Evolutionary conservation across 2,797 vertebrate species (phyloP).

Genomic region (Fringilla coelebs): DNA sequence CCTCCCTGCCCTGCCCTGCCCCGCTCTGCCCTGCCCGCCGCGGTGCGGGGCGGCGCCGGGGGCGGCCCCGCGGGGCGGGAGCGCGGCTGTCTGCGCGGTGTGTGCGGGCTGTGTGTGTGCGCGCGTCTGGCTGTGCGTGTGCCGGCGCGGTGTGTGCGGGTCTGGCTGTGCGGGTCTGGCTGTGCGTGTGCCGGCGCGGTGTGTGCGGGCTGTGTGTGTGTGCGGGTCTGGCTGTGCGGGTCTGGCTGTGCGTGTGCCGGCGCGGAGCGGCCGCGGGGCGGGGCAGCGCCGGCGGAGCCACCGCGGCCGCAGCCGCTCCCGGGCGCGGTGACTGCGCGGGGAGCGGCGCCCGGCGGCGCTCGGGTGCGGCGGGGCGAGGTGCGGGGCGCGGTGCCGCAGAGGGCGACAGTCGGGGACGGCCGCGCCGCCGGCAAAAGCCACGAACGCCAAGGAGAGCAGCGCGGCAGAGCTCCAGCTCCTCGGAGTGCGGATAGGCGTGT

Average conservation of each 20-base stretch:
- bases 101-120: no score
- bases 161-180: no score
- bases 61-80: background rate
- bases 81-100: background rate
- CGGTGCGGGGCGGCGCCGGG: background rate
- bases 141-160: no score
- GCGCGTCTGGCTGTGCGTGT: no score
- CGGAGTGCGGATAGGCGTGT: background rate
- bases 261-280: background rate
- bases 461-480: background rate
- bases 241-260: background rate
- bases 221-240: background rate
- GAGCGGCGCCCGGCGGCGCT: no score
- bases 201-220: background rate
- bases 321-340: background rate
- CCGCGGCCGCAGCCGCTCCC: background rate
- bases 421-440: background rate
- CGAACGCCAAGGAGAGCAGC: background rate
- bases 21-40: background rate
- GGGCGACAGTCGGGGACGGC: background rate
- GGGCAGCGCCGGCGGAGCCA: background rate
- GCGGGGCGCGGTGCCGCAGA: background rate
- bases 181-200: no score
- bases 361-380: background rate
- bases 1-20: background rate